phyloP scores from a whole-genome alignment of 53 echinoderm and acorn worm genomes.

The Henricia sp. region DNA sequence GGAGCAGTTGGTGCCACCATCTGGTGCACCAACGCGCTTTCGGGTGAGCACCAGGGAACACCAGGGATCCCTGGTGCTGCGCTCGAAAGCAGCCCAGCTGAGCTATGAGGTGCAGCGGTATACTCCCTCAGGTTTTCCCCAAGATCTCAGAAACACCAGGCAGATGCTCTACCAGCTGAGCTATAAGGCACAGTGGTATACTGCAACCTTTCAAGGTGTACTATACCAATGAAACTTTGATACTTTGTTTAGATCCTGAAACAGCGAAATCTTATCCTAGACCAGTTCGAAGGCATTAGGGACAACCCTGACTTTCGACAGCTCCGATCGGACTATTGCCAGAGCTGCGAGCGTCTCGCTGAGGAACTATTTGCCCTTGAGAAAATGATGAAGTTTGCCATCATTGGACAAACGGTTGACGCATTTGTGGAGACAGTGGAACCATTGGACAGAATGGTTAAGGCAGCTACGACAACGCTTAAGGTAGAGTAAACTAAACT shows the following conservation, averaged over 20 bases:
- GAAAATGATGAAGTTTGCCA: conserved; percentile 72
- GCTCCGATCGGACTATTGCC: conserved; percentile 68
- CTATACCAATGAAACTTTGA: not conserved
- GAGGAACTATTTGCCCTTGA: conserved; percentile 78
- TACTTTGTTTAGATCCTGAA: conserved; percentile 69
- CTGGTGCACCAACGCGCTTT: too few species aligned
- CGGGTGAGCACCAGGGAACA: too few species aligned
- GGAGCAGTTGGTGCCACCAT: too few species aligned
- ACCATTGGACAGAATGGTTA: conserved; percentile 87
- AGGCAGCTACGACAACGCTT: conserved; percentile 77
- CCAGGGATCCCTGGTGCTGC: too few species aligned
- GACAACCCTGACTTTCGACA: conserved; percentile 80
- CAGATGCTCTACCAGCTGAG: too few species aligned
- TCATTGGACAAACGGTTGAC: conserved; percentile 83
- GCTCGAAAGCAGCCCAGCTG: too few species aligned
- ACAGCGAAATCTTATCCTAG: conserved; percentile 53
- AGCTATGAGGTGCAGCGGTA: too few species aligned
- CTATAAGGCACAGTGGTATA: too few species aligned
- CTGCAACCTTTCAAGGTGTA: too few species aligned
- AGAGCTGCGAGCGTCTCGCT: conserved; percentile 80
- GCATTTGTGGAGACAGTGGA: conserved; percentile 88
- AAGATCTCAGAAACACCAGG: too few species aligned
- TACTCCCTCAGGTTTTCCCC: too few species aligned
- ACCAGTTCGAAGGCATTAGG: conserved; percentile 50
- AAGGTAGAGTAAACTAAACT: conserved; percentile 63